These are phyloP conservation scores for Carettochelys insculpta DNA, from an alignment of 2,113 vertebrate species.

Conservation along the genomic window DNA sequence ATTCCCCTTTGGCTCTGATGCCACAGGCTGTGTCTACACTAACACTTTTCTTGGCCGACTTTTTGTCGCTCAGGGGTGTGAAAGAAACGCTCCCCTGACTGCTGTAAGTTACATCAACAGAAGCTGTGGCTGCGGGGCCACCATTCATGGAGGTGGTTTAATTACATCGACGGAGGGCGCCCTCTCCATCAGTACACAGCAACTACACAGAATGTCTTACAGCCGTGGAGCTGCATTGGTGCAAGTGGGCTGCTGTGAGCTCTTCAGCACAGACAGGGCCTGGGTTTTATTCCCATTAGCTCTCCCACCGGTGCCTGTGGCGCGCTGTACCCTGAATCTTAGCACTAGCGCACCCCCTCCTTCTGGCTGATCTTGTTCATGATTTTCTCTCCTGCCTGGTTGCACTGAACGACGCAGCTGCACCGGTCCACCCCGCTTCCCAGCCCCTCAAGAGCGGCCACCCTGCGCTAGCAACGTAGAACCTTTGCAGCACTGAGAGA, in stretches of 20 bases:
- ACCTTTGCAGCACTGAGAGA: neutral
- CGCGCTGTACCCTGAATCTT: neutral
- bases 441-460: neutral
- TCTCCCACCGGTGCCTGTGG: neutral
- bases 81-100: no score
- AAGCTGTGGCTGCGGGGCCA: no score
- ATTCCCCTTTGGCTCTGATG: neutral
- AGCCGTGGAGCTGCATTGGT: no score
- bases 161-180: no score
- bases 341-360: neutral
- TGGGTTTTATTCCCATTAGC: neutral
- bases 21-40: neutral
- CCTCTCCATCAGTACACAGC: no score
- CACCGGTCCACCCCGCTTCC: neutral
- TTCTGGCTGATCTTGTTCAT: slow-evolving; percentile 47
- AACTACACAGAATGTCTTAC: no score
- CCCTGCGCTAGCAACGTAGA: neutral
- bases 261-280: no score
- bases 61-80: no score
- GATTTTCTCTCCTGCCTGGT: slow-evolving; percentile 25
- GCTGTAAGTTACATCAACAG: no score
- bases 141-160: no score
- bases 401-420: neutral
- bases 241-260: no score
- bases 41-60: no score